Base-by-base conservation (phyloP, 2,797 vertebrate genomes). In the Brachyrhaphis roseni region DNA sequence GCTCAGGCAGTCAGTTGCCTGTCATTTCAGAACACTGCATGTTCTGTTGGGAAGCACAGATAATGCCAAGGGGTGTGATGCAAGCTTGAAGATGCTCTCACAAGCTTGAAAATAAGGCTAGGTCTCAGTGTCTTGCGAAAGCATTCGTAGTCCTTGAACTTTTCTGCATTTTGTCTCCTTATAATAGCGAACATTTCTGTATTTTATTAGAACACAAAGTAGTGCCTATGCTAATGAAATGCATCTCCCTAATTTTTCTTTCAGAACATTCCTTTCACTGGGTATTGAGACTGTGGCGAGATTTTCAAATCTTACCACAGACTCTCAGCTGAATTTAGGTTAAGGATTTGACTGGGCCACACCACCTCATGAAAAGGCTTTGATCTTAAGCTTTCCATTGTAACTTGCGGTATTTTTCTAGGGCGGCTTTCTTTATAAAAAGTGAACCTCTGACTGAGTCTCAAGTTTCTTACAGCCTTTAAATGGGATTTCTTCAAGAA, bases 11-110 rank as follows among this genome's bases (percentile, higher is more conserved):
- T 78, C 84, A 85, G 80, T 79, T 92, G 88, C 82, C 85, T 88
- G 83, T 92, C 90, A 86, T 87, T 87, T 79, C 72, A 68, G 55
- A 28, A 72, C 84, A 76, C 77, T n/a, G 15, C 74, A 86, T 79
- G 84, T 82, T 28, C 57, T 28, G 55, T 53, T 83, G 76, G 70
- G 46, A 76, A 78, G 81, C 64, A 71, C 64, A 78, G 77, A 76
- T 71, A 31, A 82, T 41, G 68, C 49, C 74, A 47, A 49, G 31
- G 55, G n/a, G 81, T 43, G 84, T 47, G 31, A 72, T 20, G 59
- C 59, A 55, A 64, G 59, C 31, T 20, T 8, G 59, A 62, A 34
- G 28, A 62, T 62, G 73, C 72, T 72, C 28, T 75, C 18, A 75
- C 71, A 86, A 82, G 64, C 81, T 87, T 45, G 28, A 2, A 72